phyloP scores from a whole-genome alignment of 2,797 vertebrate species.

The Pteropus rufus region DNA sequence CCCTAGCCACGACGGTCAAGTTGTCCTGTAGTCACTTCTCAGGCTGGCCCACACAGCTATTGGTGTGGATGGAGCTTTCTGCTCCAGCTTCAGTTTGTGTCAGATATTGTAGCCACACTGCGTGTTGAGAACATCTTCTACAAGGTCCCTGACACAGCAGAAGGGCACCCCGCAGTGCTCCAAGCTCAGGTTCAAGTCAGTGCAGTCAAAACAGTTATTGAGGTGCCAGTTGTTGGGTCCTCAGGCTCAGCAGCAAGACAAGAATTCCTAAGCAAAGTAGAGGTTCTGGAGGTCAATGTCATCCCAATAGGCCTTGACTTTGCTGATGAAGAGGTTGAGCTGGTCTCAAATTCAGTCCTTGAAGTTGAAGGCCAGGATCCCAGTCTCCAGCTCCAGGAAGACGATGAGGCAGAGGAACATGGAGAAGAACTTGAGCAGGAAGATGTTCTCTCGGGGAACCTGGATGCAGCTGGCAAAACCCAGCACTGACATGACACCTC shows the following conservation, averaged over 20 bases:
- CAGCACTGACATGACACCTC: conserved; percentile 92
- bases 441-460: conserved; percentile 92
- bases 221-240: conserved; percentile 94
- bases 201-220: conserved; percentile 97
- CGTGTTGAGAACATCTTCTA: conserved; percentile 93
- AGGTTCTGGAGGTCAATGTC: conserved; percentile 97
- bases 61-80: conserved; percentile 91
- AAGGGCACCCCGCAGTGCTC: conserved; percentile 94
- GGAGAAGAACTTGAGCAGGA: conserved; percentile 95
- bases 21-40: conserved; percentile 96
- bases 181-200: conserved; percentile 90
- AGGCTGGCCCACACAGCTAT: conserved; percentile 94
- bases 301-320: conserved; percentile 94
- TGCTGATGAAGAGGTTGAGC: conserved; percentile 96
- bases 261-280: conserved; percentile 96
- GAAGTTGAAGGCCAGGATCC: conserved; percentile 94
- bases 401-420: conserved; percentile 96
- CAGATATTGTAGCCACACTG: conserved; percentile 95
- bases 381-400: conserved; percentile 93
- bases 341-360: conserved; percentile 98
- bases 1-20: conserved; percentile 90
- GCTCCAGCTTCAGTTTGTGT: conserved; percentile 86
- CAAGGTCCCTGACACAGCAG: conserved; percentile 94
- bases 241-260: conserved; percentile 93
- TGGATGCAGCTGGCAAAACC: conserved; percentile 95